Evolutionary conservation across 2,113 vertebrate species (phyloP).

Genomic region (Ceratotherium simum): DNA sequence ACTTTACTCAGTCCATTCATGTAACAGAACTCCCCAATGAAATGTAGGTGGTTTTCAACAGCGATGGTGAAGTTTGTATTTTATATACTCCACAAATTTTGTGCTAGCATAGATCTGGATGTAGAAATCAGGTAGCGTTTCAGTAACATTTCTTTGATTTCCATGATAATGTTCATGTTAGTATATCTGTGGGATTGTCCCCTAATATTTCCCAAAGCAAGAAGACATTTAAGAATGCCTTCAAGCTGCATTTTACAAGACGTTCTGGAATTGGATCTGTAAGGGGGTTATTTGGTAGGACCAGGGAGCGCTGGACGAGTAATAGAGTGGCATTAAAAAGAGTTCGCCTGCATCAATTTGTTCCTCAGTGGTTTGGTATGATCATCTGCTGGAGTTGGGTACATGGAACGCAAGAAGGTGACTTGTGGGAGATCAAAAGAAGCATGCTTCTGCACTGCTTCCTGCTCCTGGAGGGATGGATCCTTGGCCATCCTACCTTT

Average conservation of each 20-base stretch:
- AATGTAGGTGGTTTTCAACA: background rate
- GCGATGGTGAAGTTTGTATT: background rate
- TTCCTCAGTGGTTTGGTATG: background rate
- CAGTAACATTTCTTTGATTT: background rate
- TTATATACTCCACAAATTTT: background rate
- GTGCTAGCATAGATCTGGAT: too few relatives aligned
- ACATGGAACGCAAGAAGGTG: background rate
- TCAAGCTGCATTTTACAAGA: background rate
- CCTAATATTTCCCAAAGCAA: background rate
- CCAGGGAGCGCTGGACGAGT: background rate
- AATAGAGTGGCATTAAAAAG: background rate
- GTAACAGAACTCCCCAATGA: background rate
- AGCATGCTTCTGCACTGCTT: fast-evolving
- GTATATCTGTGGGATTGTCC: background rate
- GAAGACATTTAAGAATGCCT: background rate
- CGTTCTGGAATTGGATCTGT: background rate
- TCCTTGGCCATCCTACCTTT: background rate
- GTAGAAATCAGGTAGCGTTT: background rate
- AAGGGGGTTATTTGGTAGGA: background rate
- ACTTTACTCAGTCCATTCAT: background rate
- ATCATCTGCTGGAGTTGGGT: background rate
- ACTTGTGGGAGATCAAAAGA: background rate
- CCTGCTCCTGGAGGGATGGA: too few relatives aligned
- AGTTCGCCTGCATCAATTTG: background rate
- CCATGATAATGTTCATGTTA: background rate